Percentiles rank a stretch among this genome's conserved stretches.
Conservation (phyloP, 2,888 invertebrate genomes). For the Hyposoter dolosus region DNA sequence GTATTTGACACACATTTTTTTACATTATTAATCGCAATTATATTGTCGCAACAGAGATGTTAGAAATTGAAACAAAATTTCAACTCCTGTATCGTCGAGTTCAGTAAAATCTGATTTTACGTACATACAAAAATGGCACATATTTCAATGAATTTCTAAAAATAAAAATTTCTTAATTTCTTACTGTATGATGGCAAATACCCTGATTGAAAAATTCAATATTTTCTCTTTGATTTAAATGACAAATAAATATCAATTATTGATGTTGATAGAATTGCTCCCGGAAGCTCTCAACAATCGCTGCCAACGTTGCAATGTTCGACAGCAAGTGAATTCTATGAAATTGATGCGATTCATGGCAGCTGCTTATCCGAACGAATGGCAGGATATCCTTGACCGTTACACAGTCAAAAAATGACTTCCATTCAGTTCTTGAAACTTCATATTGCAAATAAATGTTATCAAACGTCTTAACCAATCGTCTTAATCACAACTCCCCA, state of each 20-base stretch:
- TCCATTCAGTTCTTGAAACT: neutral
- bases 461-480: neutral
- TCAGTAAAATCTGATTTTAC: too few relatives aligned
- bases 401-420: conserved; percentile 7
- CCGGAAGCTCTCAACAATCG: conserved; percentile 87
- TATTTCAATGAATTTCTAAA: too few relatives aligned
- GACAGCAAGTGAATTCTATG: conserved; percentile 85
- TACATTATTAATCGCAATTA: neutral
- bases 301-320: conserved; percentile 86
- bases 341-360: conserved; percentile 86
- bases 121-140: neutral
- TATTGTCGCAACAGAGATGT: too few relatives aligned
- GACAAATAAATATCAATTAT: neutral
- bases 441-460: neutral
- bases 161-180: neutral
- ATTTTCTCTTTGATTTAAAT: neutral
- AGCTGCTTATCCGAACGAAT: conserved; percentile 86
- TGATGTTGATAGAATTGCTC: conserved; percentile 84
- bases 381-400: conserved; percentile 84
- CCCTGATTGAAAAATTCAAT: neutral
- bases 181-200: neutral
- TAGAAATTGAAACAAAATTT: too few relatives aligned
- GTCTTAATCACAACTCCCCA: neutral
- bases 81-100: too few relatives aligned
- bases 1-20: conserved; percentile 80